A percentile compares a stretch with the other conserved stretches of the same genome.
These are phyloP conservation scores for Grallaria varia DNA, from an alignment of 2,113 vertebrate species.

Conservation along the genomic window DNA sequence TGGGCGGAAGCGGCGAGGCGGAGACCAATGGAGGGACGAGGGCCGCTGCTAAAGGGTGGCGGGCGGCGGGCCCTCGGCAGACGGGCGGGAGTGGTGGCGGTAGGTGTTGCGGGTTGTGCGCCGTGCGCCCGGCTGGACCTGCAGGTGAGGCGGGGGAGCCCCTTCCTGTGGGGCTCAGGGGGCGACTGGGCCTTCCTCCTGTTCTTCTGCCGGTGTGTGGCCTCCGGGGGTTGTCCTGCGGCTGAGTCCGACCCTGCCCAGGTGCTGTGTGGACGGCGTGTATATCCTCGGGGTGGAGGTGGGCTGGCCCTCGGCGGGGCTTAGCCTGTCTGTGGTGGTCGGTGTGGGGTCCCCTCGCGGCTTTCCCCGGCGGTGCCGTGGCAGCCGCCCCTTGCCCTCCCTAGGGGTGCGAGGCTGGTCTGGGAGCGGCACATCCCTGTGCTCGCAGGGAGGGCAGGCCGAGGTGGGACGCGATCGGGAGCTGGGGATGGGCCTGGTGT, in stretches of 20 bases:
- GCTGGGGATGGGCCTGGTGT: fast-evolving
- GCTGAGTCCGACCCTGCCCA: neutral
- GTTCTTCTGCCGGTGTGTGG: too few relatives aligned
- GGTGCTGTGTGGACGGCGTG: too few relatives aligned
- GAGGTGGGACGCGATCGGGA: fast-evolving
- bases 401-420: neutral
- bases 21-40: neutral
- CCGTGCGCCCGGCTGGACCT: fast-evolving
- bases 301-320: neutral
- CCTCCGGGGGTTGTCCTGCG: neutral
- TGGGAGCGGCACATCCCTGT: fast-evolving
- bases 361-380: neutral
- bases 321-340: neutral
- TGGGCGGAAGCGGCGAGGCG: neutral
- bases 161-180: fast-evolving
- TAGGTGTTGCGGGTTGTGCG: fast-evolving
- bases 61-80: neutral
- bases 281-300: fast-evolving
- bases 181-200: fast-evolving
- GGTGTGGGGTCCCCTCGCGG: neutral
- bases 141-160: neutral
- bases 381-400: fast-evolving
- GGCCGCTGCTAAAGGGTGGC: neutral
- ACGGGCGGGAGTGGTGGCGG: neutral
- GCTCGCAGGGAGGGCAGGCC: neutral